Conservation (phyloP, 2,113 vertebrate genomes). For the Hemiscyllium ocellatum region DNA sequence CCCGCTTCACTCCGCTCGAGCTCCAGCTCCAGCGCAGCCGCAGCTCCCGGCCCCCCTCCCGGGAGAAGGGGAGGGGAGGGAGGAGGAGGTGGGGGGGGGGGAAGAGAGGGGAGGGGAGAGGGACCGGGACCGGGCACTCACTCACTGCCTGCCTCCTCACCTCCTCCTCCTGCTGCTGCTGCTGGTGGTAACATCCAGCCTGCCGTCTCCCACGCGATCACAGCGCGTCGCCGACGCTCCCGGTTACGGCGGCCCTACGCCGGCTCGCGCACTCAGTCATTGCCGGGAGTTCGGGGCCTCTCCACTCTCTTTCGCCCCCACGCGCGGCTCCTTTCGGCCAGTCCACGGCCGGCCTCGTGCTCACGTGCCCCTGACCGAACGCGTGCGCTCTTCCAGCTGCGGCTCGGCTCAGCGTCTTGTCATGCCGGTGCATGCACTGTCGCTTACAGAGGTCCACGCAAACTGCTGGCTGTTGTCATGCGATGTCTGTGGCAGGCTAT, state of each 20-base stretch:
- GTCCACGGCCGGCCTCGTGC: background rate
- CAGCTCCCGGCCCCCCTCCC: background rate
- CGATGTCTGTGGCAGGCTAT: background rate
- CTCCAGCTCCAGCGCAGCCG: background rate
- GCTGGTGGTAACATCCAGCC: too few species aligned
- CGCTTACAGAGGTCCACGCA: too few species aligned
- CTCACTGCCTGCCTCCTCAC: background rate
- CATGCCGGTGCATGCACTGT: too few species aligned
- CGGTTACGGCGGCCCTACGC: background rate
- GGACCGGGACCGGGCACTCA: background rate
- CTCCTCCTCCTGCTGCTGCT: too few species aligned
- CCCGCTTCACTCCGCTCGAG: too few species aligned
- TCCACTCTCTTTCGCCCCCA: background rate
- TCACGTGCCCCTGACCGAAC: background rate
- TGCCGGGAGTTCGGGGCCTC: background rate
- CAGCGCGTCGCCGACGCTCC: too few species aligned
- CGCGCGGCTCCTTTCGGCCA: background rate
- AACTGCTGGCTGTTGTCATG: background rate
- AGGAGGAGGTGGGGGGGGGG: too few species aligned
- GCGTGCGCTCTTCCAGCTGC: too few species aligned
- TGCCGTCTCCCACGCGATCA: background rate
- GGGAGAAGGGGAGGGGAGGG: too few species aligned
- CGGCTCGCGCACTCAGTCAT: background rate
- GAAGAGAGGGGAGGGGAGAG: too few species aligned
- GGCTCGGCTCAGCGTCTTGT: too few species aligned